A percentile compares a stretch with the other conserved stretches of the same genome.
Evolutionary conservation across 1,140 invertebrate genomes (phyloP).

Genomic region (Saccostrea glomerata): DNA sequence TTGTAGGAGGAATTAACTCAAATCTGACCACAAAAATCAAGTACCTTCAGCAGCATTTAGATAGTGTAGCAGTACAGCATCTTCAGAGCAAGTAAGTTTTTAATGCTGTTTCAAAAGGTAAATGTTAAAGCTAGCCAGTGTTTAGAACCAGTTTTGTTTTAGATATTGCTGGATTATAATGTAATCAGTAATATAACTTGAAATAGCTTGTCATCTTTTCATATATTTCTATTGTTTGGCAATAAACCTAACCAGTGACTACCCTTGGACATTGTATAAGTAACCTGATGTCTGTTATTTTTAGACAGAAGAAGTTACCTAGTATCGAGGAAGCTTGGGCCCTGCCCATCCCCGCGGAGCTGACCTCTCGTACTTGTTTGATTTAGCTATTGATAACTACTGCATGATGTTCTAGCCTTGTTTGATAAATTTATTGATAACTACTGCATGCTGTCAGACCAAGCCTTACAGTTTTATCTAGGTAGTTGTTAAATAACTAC

Average conservation of each 20-base stretch:
- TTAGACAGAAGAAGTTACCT: conserved; percentile 84
- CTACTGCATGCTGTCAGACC: no score
- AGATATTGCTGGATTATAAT: no score
- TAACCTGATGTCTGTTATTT: conserved; percentile 24
- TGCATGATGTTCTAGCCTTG: no score
- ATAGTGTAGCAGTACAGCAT: conserved; percentile 94
- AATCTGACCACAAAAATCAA: conserved; percentile 89
- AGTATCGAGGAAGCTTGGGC: conserved; percentile 99
- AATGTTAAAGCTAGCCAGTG: background rate
- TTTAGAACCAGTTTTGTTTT: background rate
- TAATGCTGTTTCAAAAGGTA: background rate
- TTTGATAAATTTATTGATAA: no score
- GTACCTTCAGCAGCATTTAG: conserved; percentile 92
- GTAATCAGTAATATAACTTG: no score
- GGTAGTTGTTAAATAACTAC: no score
- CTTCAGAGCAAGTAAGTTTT: conserved; percentile 90
- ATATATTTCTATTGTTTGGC: no score
- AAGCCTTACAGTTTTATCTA: no score
- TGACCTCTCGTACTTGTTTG: conserved; percentile 88
- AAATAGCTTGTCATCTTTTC: no score
- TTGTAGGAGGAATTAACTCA: conserved; percentile 70
- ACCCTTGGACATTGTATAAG: no score
- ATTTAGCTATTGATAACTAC: no score
- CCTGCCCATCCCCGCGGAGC: conserved; percentile 97
- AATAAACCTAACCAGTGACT: no score